These are phyloP conservation scores for Glyphotaelius pellucidus DNA, from an alignment of 2,888 invertebrate genomes.

Conservation along the genomic window DNA sequence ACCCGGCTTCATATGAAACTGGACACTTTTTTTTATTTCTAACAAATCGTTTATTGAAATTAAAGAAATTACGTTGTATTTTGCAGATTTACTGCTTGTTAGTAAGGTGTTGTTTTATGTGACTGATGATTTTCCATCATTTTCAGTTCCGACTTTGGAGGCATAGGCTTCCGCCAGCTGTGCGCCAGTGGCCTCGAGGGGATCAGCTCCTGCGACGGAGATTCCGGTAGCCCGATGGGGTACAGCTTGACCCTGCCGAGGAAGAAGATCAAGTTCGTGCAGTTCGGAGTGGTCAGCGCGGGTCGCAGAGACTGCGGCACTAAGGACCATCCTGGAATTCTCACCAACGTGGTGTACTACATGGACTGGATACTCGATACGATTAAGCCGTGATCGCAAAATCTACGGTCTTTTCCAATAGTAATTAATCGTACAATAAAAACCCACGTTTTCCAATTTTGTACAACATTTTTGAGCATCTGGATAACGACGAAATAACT, in stretches of 20 bases:
- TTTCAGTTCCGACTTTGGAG: conserved; percentile 67
- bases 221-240: conserved; percentile 82
- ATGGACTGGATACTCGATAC: conserved; percentile 77
- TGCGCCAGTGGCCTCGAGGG: conserved; percentile 80
- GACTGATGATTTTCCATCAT: background rate
- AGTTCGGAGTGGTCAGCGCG: conserved; percentile 81
- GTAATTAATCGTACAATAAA: background rate
- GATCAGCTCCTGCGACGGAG: conserved; percentile 80
- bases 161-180: conserved; percentile 68
- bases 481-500: background rate
- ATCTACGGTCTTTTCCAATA: background rate
- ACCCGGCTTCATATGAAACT: no score
- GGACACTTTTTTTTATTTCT: no score
- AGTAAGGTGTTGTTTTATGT: background rate
- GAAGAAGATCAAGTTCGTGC: conserved; percentile 70
- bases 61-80: no score
- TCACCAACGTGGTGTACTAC: conserved; percentile 79
- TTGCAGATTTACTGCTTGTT: no score
- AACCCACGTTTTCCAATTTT: background rate
- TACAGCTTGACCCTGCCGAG: conserved; percentile 69
- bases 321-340: conserved; percentile 80
- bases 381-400: conserved; percentile 67
- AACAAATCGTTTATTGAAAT: no score
- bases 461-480: background rate
- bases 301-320: conserved; percentile 81